These are phyloP conservation scores for Drosophila fungiperda DNA, from an alignment of 2,888 invertebrate genomes.

Conservation along the genomic window DNA sequence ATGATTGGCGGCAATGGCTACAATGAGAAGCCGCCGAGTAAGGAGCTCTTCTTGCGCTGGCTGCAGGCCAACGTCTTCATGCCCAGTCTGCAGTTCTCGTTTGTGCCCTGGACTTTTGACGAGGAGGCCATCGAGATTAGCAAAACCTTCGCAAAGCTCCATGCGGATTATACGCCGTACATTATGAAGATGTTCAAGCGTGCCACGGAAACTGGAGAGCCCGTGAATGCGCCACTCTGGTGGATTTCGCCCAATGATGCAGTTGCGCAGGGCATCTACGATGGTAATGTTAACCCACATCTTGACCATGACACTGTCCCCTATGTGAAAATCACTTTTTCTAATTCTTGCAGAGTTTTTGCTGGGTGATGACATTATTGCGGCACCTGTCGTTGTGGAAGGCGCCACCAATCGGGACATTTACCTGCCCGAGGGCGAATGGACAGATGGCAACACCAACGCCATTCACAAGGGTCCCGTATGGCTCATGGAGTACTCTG, in stretches of 20 bases:
- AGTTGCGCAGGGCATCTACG: constrained; percentile 87
- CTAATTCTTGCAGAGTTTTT: constrained; percentile 88
- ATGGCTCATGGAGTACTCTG: constrained; percentile 88
- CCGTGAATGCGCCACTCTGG: constrained; percentile 94
- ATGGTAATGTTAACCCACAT: constrained; percentile 85
- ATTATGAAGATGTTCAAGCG: constrained; percentile 88
- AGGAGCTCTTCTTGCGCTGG: constrained; percentile 90
- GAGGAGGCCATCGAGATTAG: constrained; percentile 88
- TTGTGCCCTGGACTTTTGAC: constrained; percentile 91
- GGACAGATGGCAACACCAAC: constrained; percentile 88
- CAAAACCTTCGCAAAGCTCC: constrained; percentile 88
- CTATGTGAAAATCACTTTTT: background rate
- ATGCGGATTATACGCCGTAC: constrained; percentile 87
- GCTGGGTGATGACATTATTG: constrained; percentile 91
- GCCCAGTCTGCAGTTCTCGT: constrained; percentile 92
- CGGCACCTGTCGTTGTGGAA: constrained; percentile 91
- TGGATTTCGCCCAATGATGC: constrained; percentile 91
- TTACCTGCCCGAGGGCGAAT: constrained; percentile 91
- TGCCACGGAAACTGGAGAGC: constrained; percentile 88
- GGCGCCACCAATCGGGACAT: constrained; percentile 88
- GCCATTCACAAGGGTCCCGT: constrained; percentile 86
- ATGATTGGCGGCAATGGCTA: constrained; percentile 90
- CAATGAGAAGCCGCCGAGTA: constrained; percentile 85
- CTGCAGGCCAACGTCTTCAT: constrained; percentile 91
- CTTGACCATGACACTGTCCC: background rate